A percentile compares a stretch with the other conserved stretches of the same genome.
These are phyloP conservation scores for Drosophila subobscura DNA, from an alignment of 1,140 invertebrate species.

Conservation along the genomic window DNA sequence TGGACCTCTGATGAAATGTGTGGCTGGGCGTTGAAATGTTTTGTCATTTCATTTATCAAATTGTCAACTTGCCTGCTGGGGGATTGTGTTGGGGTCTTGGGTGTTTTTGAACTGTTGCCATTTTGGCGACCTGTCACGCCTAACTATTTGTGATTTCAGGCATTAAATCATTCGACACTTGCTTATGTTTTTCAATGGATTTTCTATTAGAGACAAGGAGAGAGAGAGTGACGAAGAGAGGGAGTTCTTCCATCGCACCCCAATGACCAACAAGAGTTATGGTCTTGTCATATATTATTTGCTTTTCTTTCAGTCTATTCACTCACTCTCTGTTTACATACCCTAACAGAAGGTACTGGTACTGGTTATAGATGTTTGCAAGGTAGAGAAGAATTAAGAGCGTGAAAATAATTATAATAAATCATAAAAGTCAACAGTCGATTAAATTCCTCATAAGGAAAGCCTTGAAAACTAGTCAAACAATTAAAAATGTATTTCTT, in stretches of 20 bases:
- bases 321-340: no score
- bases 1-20: conserved; percentile 27
- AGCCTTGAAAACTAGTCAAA: no score
- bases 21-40: conserved; percentile 47
- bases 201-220: conserved; percentile 48
- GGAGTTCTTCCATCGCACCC: not conserved
- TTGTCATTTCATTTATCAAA: conserved; percentile 74
- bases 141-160: conserved; percentile 56
- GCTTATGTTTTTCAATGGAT: conserved; percentile 72
- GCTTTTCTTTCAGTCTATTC: conserved; percentile 15
- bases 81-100: no score
- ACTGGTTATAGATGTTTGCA: no score
- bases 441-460: no score
- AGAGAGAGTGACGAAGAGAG: not conserved
- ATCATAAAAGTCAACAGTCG: no score
- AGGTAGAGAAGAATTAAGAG: not conserved
- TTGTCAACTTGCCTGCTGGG: conserved; percentile 13
- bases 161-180: conserved; percentile 76
- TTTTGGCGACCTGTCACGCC: conserved; percentile 45
- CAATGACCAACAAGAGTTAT: conserved; percentile 47
- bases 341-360: no score
- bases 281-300: conserved; percentile 63
- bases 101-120: conserved; percentile 18
- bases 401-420: no score
- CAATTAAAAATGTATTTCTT: no score